Evolutionary conservation across 2,797 vertebrate species (phyloP).

Genomic region (Mionectes olivaceus): DNA sequence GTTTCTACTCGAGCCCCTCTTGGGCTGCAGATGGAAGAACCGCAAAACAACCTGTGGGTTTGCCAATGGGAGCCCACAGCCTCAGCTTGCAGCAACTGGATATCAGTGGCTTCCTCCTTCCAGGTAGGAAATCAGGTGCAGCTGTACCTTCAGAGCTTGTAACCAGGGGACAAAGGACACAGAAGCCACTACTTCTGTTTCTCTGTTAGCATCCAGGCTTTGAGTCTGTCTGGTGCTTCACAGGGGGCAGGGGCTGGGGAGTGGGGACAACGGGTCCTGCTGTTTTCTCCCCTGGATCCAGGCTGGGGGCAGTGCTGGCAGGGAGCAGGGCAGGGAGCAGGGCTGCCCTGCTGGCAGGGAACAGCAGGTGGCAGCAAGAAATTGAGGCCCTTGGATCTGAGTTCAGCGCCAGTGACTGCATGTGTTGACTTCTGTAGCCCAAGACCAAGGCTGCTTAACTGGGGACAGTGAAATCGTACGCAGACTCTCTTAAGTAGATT

Average conservation of each 20-base stretch:
- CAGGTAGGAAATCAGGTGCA: background rate
- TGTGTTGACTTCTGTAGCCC: background rate
- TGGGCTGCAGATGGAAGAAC: background rate
- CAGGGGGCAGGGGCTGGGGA: background rate
- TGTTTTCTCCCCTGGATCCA: background rate
- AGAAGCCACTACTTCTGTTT: background rate
- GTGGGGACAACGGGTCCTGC: background rate
- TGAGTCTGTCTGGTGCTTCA: background rate
- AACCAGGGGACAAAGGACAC: background rate
- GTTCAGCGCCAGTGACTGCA: rapidly evolving
- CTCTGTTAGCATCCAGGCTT: background rate
- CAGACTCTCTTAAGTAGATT: background rate
- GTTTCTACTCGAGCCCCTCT: background rate
- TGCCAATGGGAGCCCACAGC: background rate
- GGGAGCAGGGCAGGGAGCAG: background rate
- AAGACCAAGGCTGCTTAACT: background rate
- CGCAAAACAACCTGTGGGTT: background rate
- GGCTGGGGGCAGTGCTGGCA: background rate
- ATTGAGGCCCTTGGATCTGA: background rate
- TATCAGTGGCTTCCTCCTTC: background rate
- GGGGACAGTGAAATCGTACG: background rate
- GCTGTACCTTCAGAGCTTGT: background rate
- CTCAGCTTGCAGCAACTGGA: rapidly evolving
- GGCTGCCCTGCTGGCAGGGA: background rate
- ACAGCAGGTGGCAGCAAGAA: conserved; percentile 46